Evolutionary conservation across 2,113 vertebrate genomes (phyloP), one percentile per base, ranked within the genome.

Genomic region (Mastomys coucha): DNA sequence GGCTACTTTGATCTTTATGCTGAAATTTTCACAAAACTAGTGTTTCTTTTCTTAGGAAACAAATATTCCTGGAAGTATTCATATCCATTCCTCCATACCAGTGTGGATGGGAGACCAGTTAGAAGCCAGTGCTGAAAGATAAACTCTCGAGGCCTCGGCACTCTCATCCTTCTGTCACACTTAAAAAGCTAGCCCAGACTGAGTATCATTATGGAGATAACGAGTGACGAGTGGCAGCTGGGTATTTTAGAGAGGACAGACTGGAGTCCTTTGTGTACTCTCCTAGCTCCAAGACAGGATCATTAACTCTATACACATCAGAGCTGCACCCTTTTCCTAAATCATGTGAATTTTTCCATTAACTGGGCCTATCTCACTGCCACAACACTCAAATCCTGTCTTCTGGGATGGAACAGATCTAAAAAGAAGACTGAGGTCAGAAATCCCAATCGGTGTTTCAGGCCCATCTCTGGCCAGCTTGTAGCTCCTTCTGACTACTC

Each of bases 11-110:
- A 70, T 94, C 9, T 72, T n/a, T 28, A 51, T 13, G 22, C 14
- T 94, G 82, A 49, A 19, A 70, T 86, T 95, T 86, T 69, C 51
- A 88, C 58, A 92, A 93, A 88, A 10, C 28, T 82, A 75, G 80
- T 76, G 2, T 76, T 67, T 39, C 42, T 84, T 39, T 49, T 89
- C 49, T 93, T 60, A 92, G 24, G 49, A 60, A 91, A 87, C 11
- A 92, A 65, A 72, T 6, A 49, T 56, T 77, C 24, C 73, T 28
- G 31, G 78, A 89, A 73, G 17, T 56, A 8, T 80, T 87, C n/a
- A 24, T 58, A 69, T 78, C 20, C 73, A 42, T 81, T 78, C 67
- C 8, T 58, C 20, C 10, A 78, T 65, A 42, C 42, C 10, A 22
- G 0, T n/a, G 19, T 42, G 33, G 8, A 22, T 39, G 7, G 39